Evolutionary conservation across 2,113 vertebrate species (phyloP).

Genomic region (Cranoglanis bouderius): DNA sequence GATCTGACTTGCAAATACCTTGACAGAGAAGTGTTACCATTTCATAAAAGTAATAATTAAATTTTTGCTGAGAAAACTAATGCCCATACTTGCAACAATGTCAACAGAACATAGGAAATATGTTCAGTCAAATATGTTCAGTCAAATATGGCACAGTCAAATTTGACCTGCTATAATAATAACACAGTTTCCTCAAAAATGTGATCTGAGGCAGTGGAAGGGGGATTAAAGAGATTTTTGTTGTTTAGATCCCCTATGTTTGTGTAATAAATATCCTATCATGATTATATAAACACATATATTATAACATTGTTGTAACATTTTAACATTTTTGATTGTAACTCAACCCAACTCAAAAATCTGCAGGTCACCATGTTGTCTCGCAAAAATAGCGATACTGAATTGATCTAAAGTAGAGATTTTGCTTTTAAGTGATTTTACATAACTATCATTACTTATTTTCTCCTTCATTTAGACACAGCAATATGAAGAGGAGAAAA

Average conservation of each 20-base stretch:
- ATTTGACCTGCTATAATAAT: neutral
- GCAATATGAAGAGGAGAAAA: constrained; percentile 93
- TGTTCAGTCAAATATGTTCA: no score
- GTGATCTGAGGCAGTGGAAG: neutral
- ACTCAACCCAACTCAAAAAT: no score
- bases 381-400: neutral
- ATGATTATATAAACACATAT: neutral
- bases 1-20: neutral
- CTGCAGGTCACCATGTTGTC: neutral
- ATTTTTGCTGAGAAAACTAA: neutral
- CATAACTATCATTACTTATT: neutral
- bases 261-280: neutral
- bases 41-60: neutral
- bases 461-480: constrained; percentile 77
- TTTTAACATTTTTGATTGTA: neutral
- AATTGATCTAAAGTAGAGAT: neutral
- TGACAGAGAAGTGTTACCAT: neutral
- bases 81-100: neutral
- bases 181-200: neutral
- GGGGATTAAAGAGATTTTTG: neutral
- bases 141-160: neutral
- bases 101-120: neutral
- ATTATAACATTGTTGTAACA: neutral
- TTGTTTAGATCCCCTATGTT: neutral
- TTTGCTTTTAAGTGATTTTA: neutral